A percentile compares a stretch with the other conserved stretches of the same genome.
phyloP scores from a whole-genome alignment of 2,113 vertebrate species.

The Mastomys coucha region DNA sequence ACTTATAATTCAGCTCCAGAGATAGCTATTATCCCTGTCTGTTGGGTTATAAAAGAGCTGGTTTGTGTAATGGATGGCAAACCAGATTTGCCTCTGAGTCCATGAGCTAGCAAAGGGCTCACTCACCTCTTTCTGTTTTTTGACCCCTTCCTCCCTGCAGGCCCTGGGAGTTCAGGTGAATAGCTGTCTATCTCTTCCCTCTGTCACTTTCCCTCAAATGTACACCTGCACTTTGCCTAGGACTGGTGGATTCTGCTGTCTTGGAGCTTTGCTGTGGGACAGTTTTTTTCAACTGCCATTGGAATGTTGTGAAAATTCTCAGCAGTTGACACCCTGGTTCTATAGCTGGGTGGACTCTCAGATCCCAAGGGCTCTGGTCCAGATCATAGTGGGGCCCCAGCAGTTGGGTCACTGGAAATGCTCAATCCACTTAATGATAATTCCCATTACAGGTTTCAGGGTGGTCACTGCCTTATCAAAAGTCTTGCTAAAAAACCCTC shows the following conservation, averaged over 20 bases:
- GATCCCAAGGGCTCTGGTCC: neutral
- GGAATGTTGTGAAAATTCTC: constrained; percentile 67
- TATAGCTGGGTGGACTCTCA: no score
- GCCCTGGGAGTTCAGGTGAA: neutral
- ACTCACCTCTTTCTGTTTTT: neutral
- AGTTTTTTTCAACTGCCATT: constrained; percentile 62
- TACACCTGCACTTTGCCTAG: neutral
- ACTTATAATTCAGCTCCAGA: no score
- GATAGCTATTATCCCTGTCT: neutral
- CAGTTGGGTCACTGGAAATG: neutral
- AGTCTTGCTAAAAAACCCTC: neutral
- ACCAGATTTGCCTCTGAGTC: neutral
- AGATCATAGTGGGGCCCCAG: neutral
- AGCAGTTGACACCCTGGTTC: constrained; percentile 22
- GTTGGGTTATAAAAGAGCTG: neutral
- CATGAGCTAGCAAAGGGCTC: fast-evolving
- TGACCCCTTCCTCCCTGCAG: fast-evolving
- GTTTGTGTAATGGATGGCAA: neutral
- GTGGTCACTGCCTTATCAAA: neutral
- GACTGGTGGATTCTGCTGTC: neutral
- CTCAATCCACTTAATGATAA: neutral
- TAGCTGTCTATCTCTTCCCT: neutral
- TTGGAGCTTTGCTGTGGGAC: neutral
- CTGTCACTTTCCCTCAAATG: neutral
- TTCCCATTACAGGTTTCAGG: neutral